Evolutionary conservation across 2,888 invertebrate species (phyloP), one percentile per base, ranked within the genome.

Genomic region (Apamea crenata): DNA sequence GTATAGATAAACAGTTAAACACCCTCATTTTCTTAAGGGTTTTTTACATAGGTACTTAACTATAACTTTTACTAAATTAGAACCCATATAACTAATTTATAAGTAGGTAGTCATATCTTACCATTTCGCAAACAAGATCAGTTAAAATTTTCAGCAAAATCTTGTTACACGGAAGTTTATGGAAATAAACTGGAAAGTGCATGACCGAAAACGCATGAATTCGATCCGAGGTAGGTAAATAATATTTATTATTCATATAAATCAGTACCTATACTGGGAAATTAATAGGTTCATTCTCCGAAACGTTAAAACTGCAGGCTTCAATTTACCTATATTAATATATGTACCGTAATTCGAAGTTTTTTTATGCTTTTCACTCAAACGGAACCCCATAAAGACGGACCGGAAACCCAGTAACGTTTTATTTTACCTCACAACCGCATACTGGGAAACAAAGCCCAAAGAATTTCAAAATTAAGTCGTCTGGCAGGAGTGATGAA

Each of bases 401-500:
- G 63, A 76, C 87, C 77, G 85, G 85, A 85, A 78, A 78, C 40
- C 12, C 16, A 63, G 36, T 77, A 65, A 81, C 63, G 66, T 75
- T 75, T 63, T 75, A 71, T 80, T 78, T 71, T 40, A 77, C 44
- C 69, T 77, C 63, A 71, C 73, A 72, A 73, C 36, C 78, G 73
- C 78, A 40, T 80, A 78, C 76, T 77, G 80, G 81, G 73, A 84
- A 89, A 78, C 77, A 83, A 86, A 81, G 68, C 81, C 79, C 68
- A 85, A 89, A 90, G 87, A 90, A 90, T 90, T 89, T 89, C 61
- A 88, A 91, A 93, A 93, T 93, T 90, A 92, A 93, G 89, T 91
- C 89, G 91, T 93, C 91, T 88, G 85, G 87, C 87, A 91, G 88
- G 91, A 94, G 86, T 89, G 91, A 95, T 95, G 93, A 93, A 95